phyloP scores from a whole-genome alignment of 2,113 vertebrate species.

The Uria lomvia region DNA sequence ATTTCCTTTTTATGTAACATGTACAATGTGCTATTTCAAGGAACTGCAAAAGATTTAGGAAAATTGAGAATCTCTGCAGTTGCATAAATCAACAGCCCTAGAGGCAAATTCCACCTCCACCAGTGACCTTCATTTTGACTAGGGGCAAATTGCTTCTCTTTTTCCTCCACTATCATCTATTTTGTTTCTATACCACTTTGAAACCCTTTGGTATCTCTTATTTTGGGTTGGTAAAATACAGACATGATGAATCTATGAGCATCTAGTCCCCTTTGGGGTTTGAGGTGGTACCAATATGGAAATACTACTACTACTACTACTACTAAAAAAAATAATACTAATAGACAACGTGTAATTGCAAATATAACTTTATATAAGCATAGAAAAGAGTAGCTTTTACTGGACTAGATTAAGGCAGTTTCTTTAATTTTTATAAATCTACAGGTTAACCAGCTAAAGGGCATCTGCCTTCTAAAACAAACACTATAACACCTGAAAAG shows the following conservation, averaged over 20 bases:
- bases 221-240: not conserved
- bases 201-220: not conserved
- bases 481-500: not conserved
- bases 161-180: not conserved
- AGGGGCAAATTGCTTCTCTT: not conserved
- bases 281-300: not conserved
- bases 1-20: not conserved
- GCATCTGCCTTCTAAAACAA: not conserved
- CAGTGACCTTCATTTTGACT: not conserved
- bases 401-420: not conserved
- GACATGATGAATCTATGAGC: fast-evolving
- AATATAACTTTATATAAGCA: not conserved
- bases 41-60: not conserved
- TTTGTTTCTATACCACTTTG: not conserved
- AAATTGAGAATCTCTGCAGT: not conserved
- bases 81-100: not conserved
- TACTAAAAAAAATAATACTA: not conserved
- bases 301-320: not conserved
- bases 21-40: not conserved
- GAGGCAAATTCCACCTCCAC: not conserved
- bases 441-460: not conserved
- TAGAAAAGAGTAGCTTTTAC: not conserved
- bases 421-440: not conserved
- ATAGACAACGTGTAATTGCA: not conserved
- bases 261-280: not conserved